Evolutionary conservation across 2,113 vertebrate genomes (phyloP).

Genomic region (Datnioides undecimradiatus): DNA sequence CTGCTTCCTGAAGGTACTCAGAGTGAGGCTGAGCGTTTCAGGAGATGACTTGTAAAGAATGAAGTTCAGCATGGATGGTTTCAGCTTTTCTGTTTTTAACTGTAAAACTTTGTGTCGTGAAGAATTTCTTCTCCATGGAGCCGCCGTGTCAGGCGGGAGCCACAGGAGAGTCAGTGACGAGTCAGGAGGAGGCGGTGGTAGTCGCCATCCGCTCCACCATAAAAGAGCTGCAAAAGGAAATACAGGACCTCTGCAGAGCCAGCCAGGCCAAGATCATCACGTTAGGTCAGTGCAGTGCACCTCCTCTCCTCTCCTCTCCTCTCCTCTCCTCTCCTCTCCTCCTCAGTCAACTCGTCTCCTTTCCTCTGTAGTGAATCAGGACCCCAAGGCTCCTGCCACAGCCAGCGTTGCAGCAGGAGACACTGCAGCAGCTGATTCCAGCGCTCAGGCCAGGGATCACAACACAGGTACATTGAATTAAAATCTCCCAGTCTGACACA

Average conservation of each 20-base stretch:
- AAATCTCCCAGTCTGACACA: background rate
- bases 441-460: background rate
- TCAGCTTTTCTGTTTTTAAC: background rate
- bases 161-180: slow-evolving; percentile 10
- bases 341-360: background rate
- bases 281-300: slow-evolving; percentile 73
- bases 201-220: slow-evolving; percentile 60
- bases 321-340: background rate
- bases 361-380: slow-evolving; percentile 71
- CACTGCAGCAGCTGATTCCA: background rate
- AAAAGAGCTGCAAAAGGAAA: slow-evolving; percentile 65
- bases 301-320: background rate
- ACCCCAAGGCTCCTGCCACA: background rate
- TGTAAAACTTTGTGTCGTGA: background rate
- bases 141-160: slow-evolving; percentile 6
- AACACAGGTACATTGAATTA: slow-evolving; percentile 45
- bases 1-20: slow-evolving; percentile 79
- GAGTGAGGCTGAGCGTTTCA: background rate
- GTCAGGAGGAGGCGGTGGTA: slow-evolving; percentile 50
- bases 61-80: background rate
- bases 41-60: background rate
- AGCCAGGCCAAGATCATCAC: slow-evolving; percentile 66
- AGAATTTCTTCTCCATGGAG: slow-evolving; percentile 74
- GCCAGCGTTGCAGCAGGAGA: background rate
- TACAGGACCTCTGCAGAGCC: slow-evolving; percentile 74